Evolutionary conservation across 2,113 vertebrate species (phyloP).

Genomic region (Daubentonia madagascariensis): DNA sequence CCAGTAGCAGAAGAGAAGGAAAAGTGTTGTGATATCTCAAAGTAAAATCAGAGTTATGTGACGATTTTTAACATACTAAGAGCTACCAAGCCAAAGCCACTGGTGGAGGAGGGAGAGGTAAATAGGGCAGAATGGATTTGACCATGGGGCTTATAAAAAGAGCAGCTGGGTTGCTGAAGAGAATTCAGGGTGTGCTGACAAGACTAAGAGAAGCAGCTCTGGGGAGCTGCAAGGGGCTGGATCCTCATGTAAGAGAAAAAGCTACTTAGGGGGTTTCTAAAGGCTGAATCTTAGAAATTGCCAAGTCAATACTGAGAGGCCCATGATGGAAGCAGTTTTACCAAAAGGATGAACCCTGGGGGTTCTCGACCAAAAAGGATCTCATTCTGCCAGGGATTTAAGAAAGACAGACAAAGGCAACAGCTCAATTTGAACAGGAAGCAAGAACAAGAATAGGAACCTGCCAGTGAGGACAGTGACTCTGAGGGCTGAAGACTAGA

Average conservation of each 20-base stretch:
- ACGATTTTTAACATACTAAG: background rate
- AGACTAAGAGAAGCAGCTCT: background rate
- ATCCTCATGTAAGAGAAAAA: background rate
- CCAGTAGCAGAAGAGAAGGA: background rate
- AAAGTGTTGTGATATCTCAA: background rate
- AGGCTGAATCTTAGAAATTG: background rate
- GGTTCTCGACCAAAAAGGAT: background rate
- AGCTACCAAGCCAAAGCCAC: background rate
- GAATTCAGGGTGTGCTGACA: background rate
- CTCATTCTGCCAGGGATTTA: background rate
- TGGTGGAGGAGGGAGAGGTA: background rate
- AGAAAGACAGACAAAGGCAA: background rate
- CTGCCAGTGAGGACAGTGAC: background rate
- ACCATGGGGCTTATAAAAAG: background rate
- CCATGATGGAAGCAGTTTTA: background rate
- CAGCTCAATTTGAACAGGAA: background rate
- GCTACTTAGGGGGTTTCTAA: background rate
- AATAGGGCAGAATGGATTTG: background rate
- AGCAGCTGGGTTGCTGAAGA: background rate
- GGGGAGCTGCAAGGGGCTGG: background rate
- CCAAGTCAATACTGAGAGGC: background rate
- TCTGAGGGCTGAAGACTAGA: background rate
- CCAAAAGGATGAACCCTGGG: background rate
- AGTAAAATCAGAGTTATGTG: background rate
- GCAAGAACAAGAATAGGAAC: background rate